Conservation (phyloP, 2,888 invertebrate species). For the Hylaea fasciaria region DNA sequence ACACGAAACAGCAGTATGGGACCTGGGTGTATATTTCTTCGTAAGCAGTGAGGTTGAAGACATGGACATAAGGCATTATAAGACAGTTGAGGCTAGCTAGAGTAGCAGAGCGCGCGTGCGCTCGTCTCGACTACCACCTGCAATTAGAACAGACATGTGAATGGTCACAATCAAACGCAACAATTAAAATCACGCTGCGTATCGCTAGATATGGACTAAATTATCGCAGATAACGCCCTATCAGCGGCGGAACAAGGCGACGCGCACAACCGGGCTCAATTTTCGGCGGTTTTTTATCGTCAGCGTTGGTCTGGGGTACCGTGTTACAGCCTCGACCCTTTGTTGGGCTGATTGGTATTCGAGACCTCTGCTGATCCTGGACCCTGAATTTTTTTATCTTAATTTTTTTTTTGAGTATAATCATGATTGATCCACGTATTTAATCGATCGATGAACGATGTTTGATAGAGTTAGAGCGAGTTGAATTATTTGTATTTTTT, state of each 20-base stretch:
- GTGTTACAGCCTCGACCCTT: conserved; percentile 60
- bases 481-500: conserved; percentile 13
- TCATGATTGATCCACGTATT: conserved; percentile 78
- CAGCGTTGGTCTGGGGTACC: conserved; percentile 85
- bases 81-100: too few relatives aligned
- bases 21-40: too few relatives aligned
- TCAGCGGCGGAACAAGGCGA: conserved; percentile 44
- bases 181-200: conserved; percentile 49
- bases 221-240: conserved; percentile 68
- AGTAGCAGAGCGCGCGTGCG: not conserved
- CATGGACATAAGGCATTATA: too few relatives aligned
- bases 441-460: conserved; percentile 60
- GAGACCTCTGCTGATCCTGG: conserved; percentile 85
- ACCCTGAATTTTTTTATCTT: conserved; percentile 76
- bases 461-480: conserved; percentile 20
- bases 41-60: too few relatives aligned
- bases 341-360: conserved; percentile 80
- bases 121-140: not conserved
- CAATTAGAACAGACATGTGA: conserved; percentile 8
- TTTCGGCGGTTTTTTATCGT: conserved; percentile 72
- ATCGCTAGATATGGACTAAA: conserved; percentile 50
- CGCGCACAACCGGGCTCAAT: conserved; percentile 61
- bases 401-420: conserved; percentile 63
- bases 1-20: too few relatives aligned
- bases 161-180: conserved; percentile 34